Conservation (phyloP, 2,113 vertebrate genomes). For the Geothlypis trichas region DNA sequence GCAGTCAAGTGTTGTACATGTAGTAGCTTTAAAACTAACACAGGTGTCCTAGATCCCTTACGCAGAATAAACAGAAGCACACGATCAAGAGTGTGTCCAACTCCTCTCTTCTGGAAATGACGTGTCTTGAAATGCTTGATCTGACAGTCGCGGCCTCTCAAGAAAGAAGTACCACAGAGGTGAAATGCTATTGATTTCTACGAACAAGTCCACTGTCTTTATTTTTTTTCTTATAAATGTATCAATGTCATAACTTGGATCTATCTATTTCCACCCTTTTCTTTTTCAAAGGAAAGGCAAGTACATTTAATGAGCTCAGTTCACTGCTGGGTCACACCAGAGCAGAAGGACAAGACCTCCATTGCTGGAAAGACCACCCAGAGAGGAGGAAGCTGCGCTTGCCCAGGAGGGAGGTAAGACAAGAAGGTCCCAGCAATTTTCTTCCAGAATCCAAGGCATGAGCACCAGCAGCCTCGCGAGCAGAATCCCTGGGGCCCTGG, state of each 20-base stretch:
- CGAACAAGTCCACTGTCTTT: neutral
- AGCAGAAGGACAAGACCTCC: slow-evolving; percentile 22
- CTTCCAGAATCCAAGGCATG: neutral
- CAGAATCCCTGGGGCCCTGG: neutral
- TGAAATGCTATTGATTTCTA: neutral
- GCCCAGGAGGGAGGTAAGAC: neutral
- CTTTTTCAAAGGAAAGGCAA: neutral
- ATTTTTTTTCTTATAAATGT: neutral
- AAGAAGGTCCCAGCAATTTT: neutral
- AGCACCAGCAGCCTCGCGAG: neutral
- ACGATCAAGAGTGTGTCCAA: slow-evolving; percentile 51
- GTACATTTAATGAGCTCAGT: neutral
- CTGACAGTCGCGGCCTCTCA: slow-evolving; percentile 18
- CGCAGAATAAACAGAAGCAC: slow-evolving; percentile 64
- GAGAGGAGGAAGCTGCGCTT: neutral
- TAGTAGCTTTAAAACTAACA: slow-evolving; percentile 72
- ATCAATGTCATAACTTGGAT: neutral
- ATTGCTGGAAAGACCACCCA: slow-evolving; percentile 45
- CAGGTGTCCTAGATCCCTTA: slow-evolving; percentile 66
- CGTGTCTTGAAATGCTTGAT: neutral
- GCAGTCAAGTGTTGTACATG: slow-evolving; percentile 48
- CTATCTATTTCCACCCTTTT: neutral
- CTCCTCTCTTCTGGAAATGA: slow-evolving; percentile 46
- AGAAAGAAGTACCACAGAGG: neutral
- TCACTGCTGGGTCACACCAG: slow-evolving; percentile 32